These are phyloP conservation scores for Percopsis transmontana DNA, from an alignment of 2,113 vertebrate species.

Conservation along the genomic window DNA sequence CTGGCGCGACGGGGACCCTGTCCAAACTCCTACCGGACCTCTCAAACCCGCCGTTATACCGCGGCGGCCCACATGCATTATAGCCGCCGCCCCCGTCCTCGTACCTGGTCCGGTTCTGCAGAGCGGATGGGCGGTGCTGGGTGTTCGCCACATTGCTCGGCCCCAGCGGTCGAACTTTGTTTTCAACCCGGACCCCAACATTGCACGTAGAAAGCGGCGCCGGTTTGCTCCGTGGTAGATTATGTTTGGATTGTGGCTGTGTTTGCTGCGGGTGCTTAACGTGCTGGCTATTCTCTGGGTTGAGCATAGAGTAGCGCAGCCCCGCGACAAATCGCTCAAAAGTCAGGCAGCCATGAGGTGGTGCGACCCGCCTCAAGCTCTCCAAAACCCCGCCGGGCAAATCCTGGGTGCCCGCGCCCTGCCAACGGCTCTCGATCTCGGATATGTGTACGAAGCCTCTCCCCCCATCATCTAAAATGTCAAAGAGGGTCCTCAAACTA, in stretches of 20 bases:
- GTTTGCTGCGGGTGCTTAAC: conserved; percentile 51
- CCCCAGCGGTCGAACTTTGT: conserved; percentile 78
- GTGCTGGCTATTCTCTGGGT: conserved; percentile 67
- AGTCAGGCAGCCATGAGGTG: conserved; percentile 88
- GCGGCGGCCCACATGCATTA: conserved; percentile 38
- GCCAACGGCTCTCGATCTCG: conserved; percentile 96
- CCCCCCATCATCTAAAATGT: conserved; percentile 89
- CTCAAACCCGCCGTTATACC: conserved; percentile 58
- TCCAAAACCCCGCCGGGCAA: conserved; percentile 87
- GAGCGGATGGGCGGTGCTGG: conserved; percentile 59
- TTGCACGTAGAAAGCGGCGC: conserved; percentile 48
- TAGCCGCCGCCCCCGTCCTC: conserved; percentile 52
- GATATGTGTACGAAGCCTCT: conserved; percentile 89
- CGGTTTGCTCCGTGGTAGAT: conserved; percentile 36
- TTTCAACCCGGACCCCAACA: conserved; percentile 52
- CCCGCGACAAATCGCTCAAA: conserved; percentile 93
- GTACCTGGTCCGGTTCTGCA: conserved; percentile 53
- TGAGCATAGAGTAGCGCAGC: conserved; percentile 84
- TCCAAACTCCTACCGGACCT: conserved; percentile 71
- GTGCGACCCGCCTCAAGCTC: conserved; percentile 84
- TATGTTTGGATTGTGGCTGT: conserved; percentile 22
- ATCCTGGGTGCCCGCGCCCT: conserved; percentile 83
- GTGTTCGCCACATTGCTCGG: conserved; percentile 75
- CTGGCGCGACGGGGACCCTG: conserved; percentile 45
- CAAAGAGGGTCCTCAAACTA: conserved; percentile 91